Evolutionary conservation across 2,113 vertebrate genomes (phyloP).

Genomic region (Toxotes chatareus): DNA sequence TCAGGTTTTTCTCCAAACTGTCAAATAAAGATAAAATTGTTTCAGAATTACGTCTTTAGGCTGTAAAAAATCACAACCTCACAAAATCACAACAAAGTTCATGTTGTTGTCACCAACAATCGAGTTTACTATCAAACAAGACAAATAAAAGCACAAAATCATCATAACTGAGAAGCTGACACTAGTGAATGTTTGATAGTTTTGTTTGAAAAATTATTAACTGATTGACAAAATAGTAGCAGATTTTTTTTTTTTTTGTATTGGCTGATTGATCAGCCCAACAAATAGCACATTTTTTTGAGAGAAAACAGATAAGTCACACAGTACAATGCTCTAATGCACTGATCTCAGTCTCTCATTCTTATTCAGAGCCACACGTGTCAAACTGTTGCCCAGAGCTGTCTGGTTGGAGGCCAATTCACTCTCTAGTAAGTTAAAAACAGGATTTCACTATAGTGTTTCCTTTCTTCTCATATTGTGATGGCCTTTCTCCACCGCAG

Average conservation of each 20-base stretch:
- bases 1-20: no score
- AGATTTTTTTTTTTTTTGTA: neutral
- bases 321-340: neutral
- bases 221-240: neutral
- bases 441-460: slow-evolving; percentile 24
- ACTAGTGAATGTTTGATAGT: neutral
- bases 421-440: slow-evolving; percentile 27
- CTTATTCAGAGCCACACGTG: slow-evolving; percentile 52
- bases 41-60: no score
- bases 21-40: no score
- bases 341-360: slow-evolving; percentile 38
- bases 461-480: neutral
- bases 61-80: neutral
- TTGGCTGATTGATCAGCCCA: neutral
- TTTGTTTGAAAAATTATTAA: no score
- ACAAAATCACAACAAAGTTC: neutral
- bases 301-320: neutral
- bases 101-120: neutral
- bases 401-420: slow-evolving; percentile 32
- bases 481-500: neutral
- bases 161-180: neutral
- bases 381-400: slow-evolving; percentile 39
- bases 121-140: neutral
- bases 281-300: neutral
- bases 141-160: neutral